phyloP scores from a whole-genome alignment of 1,140 invertebrate genomes.

The Uloborus diversus region DNA sequence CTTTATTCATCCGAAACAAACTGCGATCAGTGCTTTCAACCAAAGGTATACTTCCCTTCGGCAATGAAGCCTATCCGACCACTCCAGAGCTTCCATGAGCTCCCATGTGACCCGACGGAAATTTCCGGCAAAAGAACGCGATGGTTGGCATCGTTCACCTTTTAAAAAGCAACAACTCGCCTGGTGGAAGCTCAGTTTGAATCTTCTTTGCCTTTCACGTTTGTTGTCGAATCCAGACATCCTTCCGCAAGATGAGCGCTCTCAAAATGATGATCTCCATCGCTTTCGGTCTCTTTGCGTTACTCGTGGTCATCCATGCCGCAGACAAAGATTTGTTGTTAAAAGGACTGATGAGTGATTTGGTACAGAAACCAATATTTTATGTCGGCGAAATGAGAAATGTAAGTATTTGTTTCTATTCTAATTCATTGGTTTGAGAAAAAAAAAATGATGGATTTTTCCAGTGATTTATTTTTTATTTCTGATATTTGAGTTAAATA shows the following conservation, averaged over 20 bases:
- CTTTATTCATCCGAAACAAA: not conserved
- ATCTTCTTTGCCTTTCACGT: not conserved
- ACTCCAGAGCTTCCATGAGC: not conserved
- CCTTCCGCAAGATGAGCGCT: not conserved
- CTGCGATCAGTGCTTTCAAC: not conserved
- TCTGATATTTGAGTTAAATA: too few species aligned
- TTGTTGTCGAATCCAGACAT: not conserved
- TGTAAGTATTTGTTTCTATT: slow-evolving; percentile 10
- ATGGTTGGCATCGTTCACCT: slow-evolving; percentile 1
- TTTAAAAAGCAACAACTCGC: not conserved
- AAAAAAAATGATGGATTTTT: too few species aligned
- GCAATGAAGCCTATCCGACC: not conserved
- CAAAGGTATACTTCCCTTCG: not conserved
- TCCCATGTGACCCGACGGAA: not conserved
- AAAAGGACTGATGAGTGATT: slow-evolving; percentile 13
- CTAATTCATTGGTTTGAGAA: not conserved
- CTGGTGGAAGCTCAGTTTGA: not conserved
- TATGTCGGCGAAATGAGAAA: slow-evolving; percentile 28
- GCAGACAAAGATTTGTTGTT: not conserved
- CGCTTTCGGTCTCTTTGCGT: not conserved
- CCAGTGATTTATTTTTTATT: too few species aligned
- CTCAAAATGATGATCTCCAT: not conserved
- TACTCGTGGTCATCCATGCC: not conserved
- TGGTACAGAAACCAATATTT: slow-evolving; percentile 44
- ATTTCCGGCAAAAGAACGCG: not conserved